phyloP scores from a whole-genome alignment of 2,888 invertebrate species.

The Brachycybe producta region DNA sequence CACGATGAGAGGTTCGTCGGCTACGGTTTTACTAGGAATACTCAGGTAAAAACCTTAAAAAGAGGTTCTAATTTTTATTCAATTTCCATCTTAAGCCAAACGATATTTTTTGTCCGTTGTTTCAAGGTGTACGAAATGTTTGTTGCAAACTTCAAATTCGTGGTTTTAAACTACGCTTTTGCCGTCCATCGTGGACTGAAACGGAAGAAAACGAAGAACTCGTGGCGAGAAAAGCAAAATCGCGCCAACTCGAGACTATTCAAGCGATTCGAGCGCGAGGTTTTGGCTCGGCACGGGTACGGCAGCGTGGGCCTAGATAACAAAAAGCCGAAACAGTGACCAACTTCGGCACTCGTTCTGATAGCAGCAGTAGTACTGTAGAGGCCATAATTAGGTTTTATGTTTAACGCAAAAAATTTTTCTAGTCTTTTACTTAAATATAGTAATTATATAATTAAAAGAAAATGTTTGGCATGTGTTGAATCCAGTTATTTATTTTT shows the following conservation, averaged over 20 bases:
- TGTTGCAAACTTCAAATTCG: slow-evolving; percentile 73
- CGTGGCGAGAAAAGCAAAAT: slow-evolving; percentile 78
- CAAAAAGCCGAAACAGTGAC: neutral
- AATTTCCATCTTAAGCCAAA: neutral
- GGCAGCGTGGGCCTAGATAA: no score
- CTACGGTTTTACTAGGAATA: slow-evolving; percentile 82
- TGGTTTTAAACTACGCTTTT: slow-evolving; percentile 74
- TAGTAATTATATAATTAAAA: no score
- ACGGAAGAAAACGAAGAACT: slow-evolving; percentile 58
- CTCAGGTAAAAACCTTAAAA: slow-evolving; percentile 65
- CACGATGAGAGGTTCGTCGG: slow-evolving; percentile 83
- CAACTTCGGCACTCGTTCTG: neutral
- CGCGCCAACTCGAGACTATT: slow-evolving; percentile 67
- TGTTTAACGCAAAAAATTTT: no score
- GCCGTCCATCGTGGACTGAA: slow-evolving; percentile 84
- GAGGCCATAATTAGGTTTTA: no score
- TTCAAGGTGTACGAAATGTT: slow-evolving; percentile 91
- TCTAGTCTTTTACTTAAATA: no score
- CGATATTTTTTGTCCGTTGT: slow-evolving; percentile 1
- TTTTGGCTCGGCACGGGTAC: slow-evolving; percentile 54
- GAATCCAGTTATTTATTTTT: no score
- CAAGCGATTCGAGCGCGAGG: slow-evolving; percentile 67
- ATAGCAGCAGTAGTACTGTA: neutral
- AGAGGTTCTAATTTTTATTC: no score
- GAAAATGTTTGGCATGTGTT: no score